Evolutionary conservation across 2,888 invertebrate genomes (phyloP).

Genomic region (Sarcophaga subvicina): DNA sequence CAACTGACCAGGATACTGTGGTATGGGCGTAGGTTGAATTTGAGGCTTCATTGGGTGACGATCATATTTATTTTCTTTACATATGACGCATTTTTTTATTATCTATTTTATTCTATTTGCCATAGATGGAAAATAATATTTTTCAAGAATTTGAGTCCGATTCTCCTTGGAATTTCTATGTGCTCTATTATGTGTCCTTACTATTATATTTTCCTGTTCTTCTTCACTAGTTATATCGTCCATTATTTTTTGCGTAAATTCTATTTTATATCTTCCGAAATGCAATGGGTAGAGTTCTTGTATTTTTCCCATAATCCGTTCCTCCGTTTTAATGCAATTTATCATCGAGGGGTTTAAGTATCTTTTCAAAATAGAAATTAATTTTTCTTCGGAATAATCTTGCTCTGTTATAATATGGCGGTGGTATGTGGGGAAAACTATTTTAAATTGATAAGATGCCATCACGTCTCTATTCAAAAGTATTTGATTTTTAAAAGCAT

Average conservation of each 20-base stretch:
- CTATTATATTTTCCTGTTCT: conserved; percentile 29
- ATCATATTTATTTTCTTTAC: conserved; percentile 33
- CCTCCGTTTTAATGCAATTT: conserved; percentile 21
- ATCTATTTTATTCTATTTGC: too few species aligned
- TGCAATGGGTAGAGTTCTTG: conserved; percentile 31
- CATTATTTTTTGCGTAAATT: neutral
- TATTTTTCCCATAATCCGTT: conserved; percentile 31
- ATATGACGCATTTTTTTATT: too few species aligned
- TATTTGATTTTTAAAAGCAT: too few species aligned
- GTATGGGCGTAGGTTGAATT: conserved; percentile 39
- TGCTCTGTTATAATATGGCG: too few species aligned
- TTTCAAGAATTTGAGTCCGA: too few species aligned
- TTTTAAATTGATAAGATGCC: neutral
- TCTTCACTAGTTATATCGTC: neutral
- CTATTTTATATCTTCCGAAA: conserved; percentile 21
- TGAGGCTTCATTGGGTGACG: conserved; percentile 42
- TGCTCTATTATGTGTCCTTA: conserved; percentile 30
- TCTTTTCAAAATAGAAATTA: neutral
- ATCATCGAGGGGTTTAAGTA: neutral
- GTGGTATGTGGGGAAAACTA: too few species aligned
- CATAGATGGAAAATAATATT: too few species aligned
- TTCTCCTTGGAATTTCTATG: neutral
- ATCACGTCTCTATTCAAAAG: too few species aligned
- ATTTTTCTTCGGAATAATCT: too few species aligned
- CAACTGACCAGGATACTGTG: conserved; percentile 24